phyloP scores from a whole-genome alignment of 2,113 vertebrate species.

The Oncorhynchus kisutch region DNA sequence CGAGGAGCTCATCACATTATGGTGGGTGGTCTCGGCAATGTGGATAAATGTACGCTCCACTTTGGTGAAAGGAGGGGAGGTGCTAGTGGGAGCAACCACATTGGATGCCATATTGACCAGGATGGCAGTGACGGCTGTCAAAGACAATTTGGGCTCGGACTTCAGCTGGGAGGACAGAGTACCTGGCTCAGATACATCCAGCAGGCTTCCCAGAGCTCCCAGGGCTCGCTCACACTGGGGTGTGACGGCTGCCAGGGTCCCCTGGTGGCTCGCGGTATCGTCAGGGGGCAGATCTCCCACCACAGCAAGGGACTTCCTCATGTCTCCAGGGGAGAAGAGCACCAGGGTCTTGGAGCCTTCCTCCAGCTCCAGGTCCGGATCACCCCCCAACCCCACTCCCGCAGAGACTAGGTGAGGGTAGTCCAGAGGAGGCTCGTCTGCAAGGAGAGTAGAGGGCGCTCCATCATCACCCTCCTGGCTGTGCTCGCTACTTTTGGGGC shows the following conservation, averaged over 20 bases:
- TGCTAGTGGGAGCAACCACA: conserved; percentile 45
- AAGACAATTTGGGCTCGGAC: conserved; percentile 77
- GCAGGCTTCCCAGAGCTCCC: conserved; percentile 75
- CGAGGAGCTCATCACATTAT: conserved; percentile 83
- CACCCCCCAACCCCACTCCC: conserved; percentile 44
- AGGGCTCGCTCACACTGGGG: conserved; percentile 82
- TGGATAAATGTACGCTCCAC: conserved; percentile 88
- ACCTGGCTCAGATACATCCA: conserved; percentile 83
- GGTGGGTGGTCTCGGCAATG: conserved; percentile 85
- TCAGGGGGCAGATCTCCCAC: conserved; percentile 65
- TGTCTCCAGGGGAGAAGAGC: conserved; percentile 85
- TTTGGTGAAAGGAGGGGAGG: conserved; percentile 87
- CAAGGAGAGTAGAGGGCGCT: conserved; percentile 81
- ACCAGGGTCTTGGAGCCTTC: conserved; percentile 88
- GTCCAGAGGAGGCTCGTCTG: conserved; percentile 78
- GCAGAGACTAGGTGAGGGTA: conserved; percentile 72
- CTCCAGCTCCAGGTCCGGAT: conserved; percentile 76
- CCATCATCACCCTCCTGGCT: conserved; percentile 81
- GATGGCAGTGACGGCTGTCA: conserved; percentile 17
- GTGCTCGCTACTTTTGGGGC: conserved; percentile 72
- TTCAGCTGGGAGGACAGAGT: conserved; percentile 82
- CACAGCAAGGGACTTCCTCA: conserved; percentile 77
- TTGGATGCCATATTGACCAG: conserved; percentile 5
- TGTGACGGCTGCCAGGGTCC: conserved; percentile 81
- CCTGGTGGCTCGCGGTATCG: conserved; percentile 68